A percentile compares a stretch with the other conserved stretches of the same genome.
These are phyloP conservation scores for Scaptomyza reducta DNA, from an alignment of 2,888 invertebrate species.

Conservation along the genomic window DNA sequence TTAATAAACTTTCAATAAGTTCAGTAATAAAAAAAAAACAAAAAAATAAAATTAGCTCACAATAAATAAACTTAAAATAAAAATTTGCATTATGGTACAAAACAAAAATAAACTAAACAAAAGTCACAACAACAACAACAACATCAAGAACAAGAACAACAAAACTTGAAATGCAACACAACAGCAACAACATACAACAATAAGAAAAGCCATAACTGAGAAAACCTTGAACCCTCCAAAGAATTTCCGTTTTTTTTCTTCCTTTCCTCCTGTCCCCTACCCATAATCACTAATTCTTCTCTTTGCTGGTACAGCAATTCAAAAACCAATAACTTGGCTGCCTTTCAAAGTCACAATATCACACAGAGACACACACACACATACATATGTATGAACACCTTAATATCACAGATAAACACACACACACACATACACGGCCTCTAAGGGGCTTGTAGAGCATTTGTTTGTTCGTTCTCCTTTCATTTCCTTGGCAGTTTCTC, in stretches of 20 bases:
- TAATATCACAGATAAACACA: neutral
- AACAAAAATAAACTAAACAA: conserved; percentile 50
- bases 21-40: conserved; percentile 14
- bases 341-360: conserved; percentile 2
- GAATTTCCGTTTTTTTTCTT: conserved; percentile 29
- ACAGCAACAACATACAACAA: conserved; percentile 16
- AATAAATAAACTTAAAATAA: conserved; percentile 36
- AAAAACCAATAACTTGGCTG: conserved; percentile 23
- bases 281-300: neutral
- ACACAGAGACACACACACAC: conserved; percentile 3
- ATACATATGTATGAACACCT: conserved; percentile 1
- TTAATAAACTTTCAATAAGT: conserved; percentile 15
- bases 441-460: conserved; percentile 32
- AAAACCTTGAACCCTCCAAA: conserved; percentile 13
- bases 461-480: conserved; percentile 31
- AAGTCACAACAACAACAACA: conserved; percentile 41
- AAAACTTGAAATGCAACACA: conserved; percentile 25
- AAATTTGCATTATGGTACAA: conserved; percentile 60
- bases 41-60: conserved; percentile 3
- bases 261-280: neutral
- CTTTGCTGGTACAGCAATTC: conserved; percentile 3
- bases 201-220: neutral
- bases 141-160: conserved; percentile 24
- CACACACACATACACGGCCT: conserved; percentile 9
- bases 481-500: conserved; percentile 29